A percentile compares a stretch with the other conserved stretches of the same genome.
Evolutionary conservation across 2,888 invertebrate species (phyloP).

Genomic region (Melanargia galathea): DNA sequence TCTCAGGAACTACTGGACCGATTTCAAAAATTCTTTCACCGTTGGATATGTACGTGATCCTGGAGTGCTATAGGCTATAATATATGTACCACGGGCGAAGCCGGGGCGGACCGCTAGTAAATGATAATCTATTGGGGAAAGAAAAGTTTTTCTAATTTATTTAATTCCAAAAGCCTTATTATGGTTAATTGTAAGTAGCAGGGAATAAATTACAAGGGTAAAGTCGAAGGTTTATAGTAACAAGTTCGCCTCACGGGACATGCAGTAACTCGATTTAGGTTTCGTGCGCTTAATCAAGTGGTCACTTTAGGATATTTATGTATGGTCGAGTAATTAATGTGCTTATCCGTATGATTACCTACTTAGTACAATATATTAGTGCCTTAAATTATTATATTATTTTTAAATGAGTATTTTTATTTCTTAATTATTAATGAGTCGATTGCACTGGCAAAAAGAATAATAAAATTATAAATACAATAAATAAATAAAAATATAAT

Average conservation of each 20-base stretch:
- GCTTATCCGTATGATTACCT: neutral
- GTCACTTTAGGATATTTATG: constrained; percentile 17
- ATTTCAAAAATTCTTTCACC: no score
- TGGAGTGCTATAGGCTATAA: neutral
- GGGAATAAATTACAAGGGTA: constrained; percentile 16
- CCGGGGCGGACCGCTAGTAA: neutral
- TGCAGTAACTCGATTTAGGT: constrained; percentile 29
- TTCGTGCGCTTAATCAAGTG: constrained; percentile 28
- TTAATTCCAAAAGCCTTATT: neutral
- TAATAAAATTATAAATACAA: no score
- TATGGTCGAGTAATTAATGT: constrained; percentile 5
- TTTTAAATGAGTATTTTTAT: no score
- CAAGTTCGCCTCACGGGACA: constrained; percentile 27
- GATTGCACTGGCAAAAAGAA: no score
- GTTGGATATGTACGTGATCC: no score
- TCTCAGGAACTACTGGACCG: no score
- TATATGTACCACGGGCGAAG: neutral
- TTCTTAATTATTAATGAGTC: no score
- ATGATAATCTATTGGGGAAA: neutral
- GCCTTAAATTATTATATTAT: no score
- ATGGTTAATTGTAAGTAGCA: constrained; percentile 16
- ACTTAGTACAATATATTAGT: neutral
- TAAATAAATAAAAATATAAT: no score
- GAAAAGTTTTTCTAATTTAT: neutral
- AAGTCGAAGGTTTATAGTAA: constrained; percentile 33